Conservation (phyloP, 1,140 invertebrate species). For the Pissodes strobi region DNA sequence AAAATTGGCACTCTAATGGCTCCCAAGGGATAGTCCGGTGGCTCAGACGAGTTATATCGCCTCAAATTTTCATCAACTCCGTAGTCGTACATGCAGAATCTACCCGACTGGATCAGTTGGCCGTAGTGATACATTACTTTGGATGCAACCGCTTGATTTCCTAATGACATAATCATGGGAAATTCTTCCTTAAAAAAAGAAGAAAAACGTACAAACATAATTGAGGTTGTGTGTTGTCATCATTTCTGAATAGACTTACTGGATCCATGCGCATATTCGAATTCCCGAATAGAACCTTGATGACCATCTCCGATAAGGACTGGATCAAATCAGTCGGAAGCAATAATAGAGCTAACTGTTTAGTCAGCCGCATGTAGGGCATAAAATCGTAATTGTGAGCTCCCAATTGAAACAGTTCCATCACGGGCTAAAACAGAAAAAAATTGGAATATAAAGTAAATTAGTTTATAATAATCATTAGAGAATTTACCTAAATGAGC, state of each 20-base stretch:
- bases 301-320: neutral
- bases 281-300: neutral
- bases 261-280: neutral
- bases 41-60: neutral
- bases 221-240: too few species aligned
- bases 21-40: conserved; percentile 22
- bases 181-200: conserved; percentile 10
- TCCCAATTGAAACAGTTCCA: neutral
- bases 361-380: neutral
- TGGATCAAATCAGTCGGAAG: neutral
- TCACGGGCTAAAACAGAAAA: neutral
- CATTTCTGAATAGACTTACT: too few species aligned
- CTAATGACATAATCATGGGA: neutral
- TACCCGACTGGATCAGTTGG: conserved; percentile 6
- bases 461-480: too few species aligned
- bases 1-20: conserved; percentile 13
- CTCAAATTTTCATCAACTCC: conserved; percentile 17
- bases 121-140: conserved; percentile 11
- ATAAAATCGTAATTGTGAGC: neutral
- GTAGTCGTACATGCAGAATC: conserved; percentile 16
- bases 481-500: too few species aligned
- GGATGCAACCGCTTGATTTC: neutral
- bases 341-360: neutral
- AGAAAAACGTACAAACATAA: neutral
- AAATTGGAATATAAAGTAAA: too few species aligned